phyloP scores from a whole-genome alignment of 35 echinoderm and acorn worm genomes.

The Patiria miniata region DNA sequence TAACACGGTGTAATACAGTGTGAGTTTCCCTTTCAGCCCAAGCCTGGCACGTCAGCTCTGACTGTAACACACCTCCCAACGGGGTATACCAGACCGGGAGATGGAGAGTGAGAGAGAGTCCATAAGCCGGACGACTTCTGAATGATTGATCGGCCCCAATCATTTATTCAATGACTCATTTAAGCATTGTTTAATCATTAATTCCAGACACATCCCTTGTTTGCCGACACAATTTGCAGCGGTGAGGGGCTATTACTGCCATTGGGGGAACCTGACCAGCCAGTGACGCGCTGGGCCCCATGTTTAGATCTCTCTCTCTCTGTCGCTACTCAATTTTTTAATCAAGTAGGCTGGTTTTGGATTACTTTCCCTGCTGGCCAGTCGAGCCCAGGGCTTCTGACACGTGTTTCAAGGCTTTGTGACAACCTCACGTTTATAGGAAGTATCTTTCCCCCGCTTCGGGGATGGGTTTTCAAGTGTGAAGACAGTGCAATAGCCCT shows the following conservation, averaged over 20 bases:
- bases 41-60: not conserved
- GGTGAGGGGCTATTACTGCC: no score
- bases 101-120: not conserved
- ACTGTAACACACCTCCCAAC: slow-evolving; percentile 1
- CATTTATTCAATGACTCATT: slow-evolving; percentile 30
- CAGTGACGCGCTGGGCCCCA: no score
- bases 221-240: slow-evolving; percentile 17
- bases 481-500: slow-evolving; percentile 6
- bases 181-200: slow-evolving; percentile 14
- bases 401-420: slow-evolving; percentile 7
- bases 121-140: not conserved
- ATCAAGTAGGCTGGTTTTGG: slow-evolving; percentile 16
- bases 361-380: not conserved
- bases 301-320: no score
- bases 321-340: not conserved
- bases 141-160: slow-evolving; percentile 19
- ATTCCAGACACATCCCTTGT: not conserved
- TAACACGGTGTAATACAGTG: slow-evolving; percentile 21
- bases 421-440: not conserved
- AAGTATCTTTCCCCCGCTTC: not conserved
- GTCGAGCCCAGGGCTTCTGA: not conserved
- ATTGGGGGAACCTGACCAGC: no score
- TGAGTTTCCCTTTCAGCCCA: slow-evolving; percentile 14
- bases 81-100: not conserved
- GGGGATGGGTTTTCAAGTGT: not conserved